A percentile compares a stretch with the other conserved stretches of the same genome.
Evolutionary conservation across 2,797 vertebrate genomes (phyloP).

Genomic region (Coreius guichenoti): DNA sequence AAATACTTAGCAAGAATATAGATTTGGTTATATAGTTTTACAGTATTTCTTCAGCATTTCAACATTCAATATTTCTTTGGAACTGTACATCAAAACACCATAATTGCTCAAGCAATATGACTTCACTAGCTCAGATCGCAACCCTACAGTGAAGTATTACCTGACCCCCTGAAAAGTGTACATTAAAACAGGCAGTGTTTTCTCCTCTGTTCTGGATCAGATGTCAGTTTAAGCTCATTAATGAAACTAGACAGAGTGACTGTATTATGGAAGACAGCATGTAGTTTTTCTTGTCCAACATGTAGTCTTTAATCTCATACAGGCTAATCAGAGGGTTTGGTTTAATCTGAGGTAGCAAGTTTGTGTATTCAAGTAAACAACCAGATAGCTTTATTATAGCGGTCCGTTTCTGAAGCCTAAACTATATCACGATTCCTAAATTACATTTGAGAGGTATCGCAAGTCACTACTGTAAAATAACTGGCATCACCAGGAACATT

Average conservation of each 20-base stretch:
- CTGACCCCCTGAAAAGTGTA: slow-evolving; percentile 40
- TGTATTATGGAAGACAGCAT: not conserved
- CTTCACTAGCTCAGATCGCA: slow-evolving; percentile 31
- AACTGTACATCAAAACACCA: slow-evolving; percentile 59
- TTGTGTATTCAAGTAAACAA: slow-evolving; percentile 63
- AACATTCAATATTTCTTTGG: slow-evolving; percentile 66
- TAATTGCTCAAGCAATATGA: slow-evolving; percentile 40
- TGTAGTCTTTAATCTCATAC: slow-evolving; percentile 55
- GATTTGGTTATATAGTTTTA: slow-evolving; percentile 65
- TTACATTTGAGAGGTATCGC: slow-evolving; percentile 48
- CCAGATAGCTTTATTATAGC: slow-evolving; percentile 46
- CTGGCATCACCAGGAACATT: slow-evolving; percentile 49
- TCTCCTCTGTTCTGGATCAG: slow-evolving; percentile 27
- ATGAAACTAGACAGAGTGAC: not conserved
- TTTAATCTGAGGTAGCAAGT: slow-evolving; percentile 62
- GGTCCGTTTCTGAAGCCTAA: slow-evolving; percentile 48
- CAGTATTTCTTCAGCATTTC: slow-evolving; percentile 58
- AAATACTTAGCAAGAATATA: slow-evolving; percentile 65
- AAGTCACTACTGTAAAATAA: slow-evolving; percentile 41
- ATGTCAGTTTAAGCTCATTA: slow-evolving; percentile 15
- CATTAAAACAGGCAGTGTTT: slow-evolving; percentile 48
- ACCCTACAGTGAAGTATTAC: slow-evolving; percentile 24
- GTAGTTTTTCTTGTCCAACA: slow-evolving; percentile 24
- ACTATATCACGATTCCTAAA: slow-evolving; percentile 29
- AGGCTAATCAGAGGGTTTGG: slow-evolving; percentile 57